Evolutionary conservation across 2,797 vertebrate genomes (phyloP).

Genomic region (Columba guinea): DNA sequence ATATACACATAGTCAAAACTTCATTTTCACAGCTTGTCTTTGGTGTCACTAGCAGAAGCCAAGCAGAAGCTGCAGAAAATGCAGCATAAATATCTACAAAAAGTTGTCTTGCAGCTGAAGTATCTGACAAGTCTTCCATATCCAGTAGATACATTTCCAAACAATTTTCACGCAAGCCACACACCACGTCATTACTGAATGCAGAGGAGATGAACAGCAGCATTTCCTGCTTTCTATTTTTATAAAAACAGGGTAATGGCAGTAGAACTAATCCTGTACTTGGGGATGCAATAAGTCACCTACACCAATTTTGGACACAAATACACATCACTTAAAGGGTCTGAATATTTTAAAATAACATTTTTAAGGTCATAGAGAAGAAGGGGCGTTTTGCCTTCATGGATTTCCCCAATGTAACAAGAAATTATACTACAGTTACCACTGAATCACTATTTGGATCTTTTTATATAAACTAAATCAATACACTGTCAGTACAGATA

Average conservation of each 20-base stretch:
- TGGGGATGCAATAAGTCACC: slow-evolving; percentile 20
- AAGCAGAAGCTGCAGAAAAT: slow-evolving; percentile 3
- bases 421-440: slow-evolving; percentile 29
- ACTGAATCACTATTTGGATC: slow-evolving; percentile 8
- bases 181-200: neutral
- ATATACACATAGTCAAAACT: neutral
- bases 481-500: neutral
- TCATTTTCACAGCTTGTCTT: neutral
- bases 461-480: slow-evolving; percentile 9
- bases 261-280: slow-evolving; percentile 5
- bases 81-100: neutral
- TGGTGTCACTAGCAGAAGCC: neutral
- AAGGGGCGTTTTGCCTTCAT: neutral
- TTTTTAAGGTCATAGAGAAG: neutral
- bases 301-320: slow-evolving; percentile 49
- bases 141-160: neutral
- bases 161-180: neutral
- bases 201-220: neutral
- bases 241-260: neutral
- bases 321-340: neutral
- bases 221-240: slow-evolving; percentile 47
- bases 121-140: neutral
- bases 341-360: neutral
- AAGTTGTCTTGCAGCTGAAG: neutral
- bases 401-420: neutral